phyloP scores from a whole-genome alignment of 2,113 vertebrate genomes.

The Callospermophilus lateralis region DNA sequence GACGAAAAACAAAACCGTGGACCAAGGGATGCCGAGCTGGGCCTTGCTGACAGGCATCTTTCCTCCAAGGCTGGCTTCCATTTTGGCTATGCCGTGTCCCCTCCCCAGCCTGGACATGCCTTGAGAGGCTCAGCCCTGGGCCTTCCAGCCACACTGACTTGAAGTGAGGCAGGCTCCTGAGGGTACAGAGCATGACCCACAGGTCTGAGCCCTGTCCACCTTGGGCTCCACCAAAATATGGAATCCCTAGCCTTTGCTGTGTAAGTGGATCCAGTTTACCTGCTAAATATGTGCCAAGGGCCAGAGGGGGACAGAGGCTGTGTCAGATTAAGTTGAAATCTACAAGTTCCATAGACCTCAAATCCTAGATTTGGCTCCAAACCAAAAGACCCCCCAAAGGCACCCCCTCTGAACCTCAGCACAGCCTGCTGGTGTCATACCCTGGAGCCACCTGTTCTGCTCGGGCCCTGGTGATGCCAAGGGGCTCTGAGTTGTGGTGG shows the following conservation, averaged over 20 bases:
- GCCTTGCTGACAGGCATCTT: neutral
- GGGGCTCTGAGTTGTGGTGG: neutral
- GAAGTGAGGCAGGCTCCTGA: neutral
- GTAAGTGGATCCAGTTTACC: neutral
- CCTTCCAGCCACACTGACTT: rapidly evolving
- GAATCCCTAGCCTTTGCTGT: neutral
- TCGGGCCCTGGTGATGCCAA: neutral
- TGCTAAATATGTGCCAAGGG: neutral
- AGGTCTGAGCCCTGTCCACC: neutral
- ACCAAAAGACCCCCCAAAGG: neutral
- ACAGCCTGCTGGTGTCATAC: neutral
- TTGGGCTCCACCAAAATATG: neutral
- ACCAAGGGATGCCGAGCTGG: rapidly evolving
- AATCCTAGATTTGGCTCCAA: neutral
- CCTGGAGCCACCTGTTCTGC: neutral
- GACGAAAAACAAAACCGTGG: neutral
- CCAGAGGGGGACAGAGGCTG: neutral
- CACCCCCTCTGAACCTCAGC: neutral
- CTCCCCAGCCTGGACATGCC: rapidly evolving
- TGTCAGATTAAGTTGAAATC: neutral
- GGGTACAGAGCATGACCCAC: neutral
- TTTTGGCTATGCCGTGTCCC: rapidly evolving
- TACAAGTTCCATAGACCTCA: neutral
- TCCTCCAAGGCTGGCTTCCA: neutral
- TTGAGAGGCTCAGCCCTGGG: neutral